These are phyloP conservation scores for Heteronetta atricapilla DNA, from an alignment of 2,113 vertebrate genomes.

Conservation along the genomic window DNA sequence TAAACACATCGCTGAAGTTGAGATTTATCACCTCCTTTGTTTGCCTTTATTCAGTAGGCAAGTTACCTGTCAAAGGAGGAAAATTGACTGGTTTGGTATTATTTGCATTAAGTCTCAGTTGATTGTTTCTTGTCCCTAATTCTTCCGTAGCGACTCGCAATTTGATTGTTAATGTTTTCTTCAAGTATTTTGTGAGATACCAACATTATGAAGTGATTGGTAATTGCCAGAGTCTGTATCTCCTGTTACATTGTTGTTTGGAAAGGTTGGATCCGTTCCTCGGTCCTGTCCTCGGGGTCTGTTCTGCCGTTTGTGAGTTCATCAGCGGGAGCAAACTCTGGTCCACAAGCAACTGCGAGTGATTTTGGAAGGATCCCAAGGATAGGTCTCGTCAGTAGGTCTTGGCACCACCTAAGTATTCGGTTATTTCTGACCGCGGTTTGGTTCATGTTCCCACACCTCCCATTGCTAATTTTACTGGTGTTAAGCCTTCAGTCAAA, in stretches of 20 bases:
- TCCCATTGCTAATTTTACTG: background rate
- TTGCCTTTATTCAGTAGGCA: slow-evolving; percentile 50
- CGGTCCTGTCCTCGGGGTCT: background rate
- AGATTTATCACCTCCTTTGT: slow-evolving; percentile 45
- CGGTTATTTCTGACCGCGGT: background rate
- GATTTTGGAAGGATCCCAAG: background rate
- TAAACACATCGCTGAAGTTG: slow-evolving; percentile 25
- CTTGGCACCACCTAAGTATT: background rate
- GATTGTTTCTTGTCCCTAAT: slow-evolving; percentile 44
- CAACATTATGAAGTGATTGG: background rate
- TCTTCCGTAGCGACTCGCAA: slow-evolving; percentile 31
- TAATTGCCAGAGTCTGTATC: background rate
- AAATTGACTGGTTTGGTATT: slow-evolving; percentile 51
- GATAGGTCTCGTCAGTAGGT: background rate
- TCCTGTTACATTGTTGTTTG: background rate
- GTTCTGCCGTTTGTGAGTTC: background rate
- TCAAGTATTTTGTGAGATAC: slow-evolving; percentile 18
- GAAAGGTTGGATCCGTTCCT: background rate
- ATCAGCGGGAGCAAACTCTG: background rate
- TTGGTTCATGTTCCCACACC: background rate
- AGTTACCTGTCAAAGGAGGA: slow-evolving; percentile 54
- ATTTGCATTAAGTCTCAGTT: slow-evolving; percentile 44
- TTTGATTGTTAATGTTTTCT: slow-evolving; percentile 38
- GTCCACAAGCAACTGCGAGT: background rate
- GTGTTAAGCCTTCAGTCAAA: background rate